A percentile compares a stretch with the other conserved stretches of the same genome.
Evolutionary conservation across 2,797 vertebrate genomes (phyloP).

Genomic region (Taenioides sp.): DNA sequence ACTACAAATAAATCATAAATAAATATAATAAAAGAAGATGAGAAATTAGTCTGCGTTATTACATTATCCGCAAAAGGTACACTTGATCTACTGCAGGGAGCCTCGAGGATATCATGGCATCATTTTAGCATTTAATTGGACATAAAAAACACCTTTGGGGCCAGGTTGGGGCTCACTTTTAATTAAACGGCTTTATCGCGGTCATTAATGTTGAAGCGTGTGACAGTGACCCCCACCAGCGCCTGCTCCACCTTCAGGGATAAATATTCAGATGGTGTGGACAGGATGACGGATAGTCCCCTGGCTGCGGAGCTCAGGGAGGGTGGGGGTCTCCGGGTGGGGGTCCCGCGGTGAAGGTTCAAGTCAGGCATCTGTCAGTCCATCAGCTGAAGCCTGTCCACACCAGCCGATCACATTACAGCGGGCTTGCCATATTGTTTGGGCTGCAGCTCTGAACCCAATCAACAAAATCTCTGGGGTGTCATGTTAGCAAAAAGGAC

Average conservation of each 20-base stretch:
- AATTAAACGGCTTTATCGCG: slow-evolving; percentile 66
- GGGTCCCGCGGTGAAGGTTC: slow-evolving; percentile 40
- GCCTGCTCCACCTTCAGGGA: slow-evolving; percentile 25
- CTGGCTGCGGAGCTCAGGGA: slow-evolving; percentile 28
- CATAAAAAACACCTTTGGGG: slow-evolving; percentile 53
- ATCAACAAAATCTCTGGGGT: neutral
- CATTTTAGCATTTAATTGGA: slow-evolving; percentile 60
- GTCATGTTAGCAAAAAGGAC: neutral
- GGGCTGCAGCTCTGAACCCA: neutral
- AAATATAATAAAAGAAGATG: neutral
- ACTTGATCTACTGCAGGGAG: slow-evolving; percentile 34
- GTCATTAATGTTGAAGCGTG: slow-evolving; percentile 46
- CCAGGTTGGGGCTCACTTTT: slow-evolving; percentile 46
- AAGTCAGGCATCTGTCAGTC: slow-evolving; percentile 66
- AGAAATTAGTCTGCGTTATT: slow-evolving; percentile 9
- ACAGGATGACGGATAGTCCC: slow-evolving; percentile 55
- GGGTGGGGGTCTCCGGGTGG: slow-evolving; percentile 40
- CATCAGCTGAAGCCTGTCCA: slow-evolving; percentile 52
- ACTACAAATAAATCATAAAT: slow-evolving; percentile 9
- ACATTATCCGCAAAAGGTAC: slow-evolving; percentile 13
- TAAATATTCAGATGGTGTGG: slow-evolving; percentile 56
- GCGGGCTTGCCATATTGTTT: slow-evolving; percentile 22
- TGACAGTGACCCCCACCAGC: slow-evolving; percentile 27
- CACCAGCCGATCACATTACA: slow-evolving; percentile 55
- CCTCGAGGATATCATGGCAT: slow-evolving; percentile 38